A percentile compares a stretch with the other conserved stretches of the same genome.
phyloP scores from a whole-genome alignment of 2,888 invertebrate genomes.

The Meganola albula region DNA sequence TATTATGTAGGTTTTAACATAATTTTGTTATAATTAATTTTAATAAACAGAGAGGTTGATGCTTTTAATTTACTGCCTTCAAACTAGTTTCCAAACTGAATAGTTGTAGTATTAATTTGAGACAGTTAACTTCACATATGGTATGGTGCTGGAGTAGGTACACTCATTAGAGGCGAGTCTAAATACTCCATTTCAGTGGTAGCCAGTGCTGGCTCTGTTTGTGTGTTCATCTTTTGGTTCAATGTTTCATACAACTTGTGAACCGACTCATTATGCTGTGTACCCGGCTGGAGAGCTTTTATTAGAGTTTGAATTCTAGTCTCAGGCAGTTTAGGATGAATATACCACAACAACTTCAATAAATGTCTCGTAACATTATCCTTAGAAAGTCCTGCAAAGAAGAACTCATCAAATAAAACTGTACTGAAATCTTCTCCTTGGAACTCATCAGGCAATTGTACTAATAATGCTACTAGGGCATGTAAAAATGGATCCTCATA shows the following conservation, averaged over 20 bases:
- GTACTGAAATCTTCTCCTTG: slow-evolving; percentile 96
- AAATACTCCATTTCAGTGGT: slow-evolving; percentile 85
- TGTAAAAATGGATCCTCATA: slow-evolving; percentile 97
- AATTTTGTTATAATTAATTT: too few species aligned
- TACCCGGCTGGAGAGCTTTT: slow-evolving; percentile 86
- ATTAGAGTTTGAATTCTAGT: slow-evolving; percentile 87
- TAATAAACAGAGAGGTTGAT: too few species aligned
- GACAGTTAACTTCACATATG: too few species aligned
- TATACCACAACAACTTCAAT: slow-evolving; percentile 93
- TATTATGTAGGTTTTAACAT: too few species aligned
- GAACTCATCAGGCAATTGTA: slow-evolving; percentile 95
- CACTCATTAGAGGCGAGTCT: slow-evolving; percentile 90
- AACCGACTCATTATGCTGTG: slow-evolving; percentile 90
- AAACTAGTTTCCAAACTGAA: too few species aligned
- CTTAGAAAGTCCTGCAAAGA: slow-evolving; percentile 91
- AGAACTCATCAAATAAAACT: slow-evolving; percentile 96
- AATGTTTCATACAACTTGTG: slow-evolving; percentile 87
- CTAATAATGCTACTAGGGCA: slow-evolving; percentile 89
- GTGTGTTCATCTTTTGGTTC: slow-evolving; percentile 86
- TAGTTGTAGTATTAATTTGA: too few species aligned
- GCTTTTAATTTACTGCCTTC: slow-evolving; percentile 3
- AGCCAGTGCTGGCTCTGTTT: slow-evolving; percentile 80
- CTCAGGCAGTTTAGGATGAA: slow-evolving; percentile 89
- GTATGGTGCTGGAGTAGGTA: slow-evolving; percentile 88
- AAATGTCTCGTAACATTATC: slow-evolving; percentile 96